phyloP scores from a whole-genome alignment of 2,113 vertebrate species.

The Rhegmatorhina hoffmannsi region DNA sequence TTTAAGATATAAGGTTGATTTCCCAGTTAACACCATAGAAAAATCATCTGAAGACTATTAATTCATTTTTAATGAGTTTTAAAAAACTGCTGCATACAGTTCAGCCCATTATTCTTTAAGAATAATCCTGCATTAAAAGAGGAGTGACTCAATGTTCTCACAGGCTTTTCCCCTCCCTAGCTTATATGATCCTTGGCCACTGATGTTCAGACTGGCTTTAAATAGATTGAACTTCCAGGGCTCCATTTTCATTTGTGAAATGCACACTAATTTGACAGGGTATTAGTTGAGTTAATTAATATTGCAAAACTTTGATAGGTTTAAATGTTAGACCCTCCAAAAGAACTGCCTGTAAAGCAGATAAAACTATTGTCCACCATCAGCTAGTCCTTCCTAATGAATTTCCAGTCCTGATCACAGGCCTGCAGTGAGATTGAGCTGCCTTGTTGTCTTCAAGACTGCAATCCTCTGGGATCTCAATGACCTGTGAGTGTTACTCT shows the following conservation, averaged over 20 bases:
- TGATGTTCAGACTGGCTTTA: background rate
- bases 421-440: background rate
- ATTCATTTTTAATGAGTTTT: background rate
- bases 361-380: background rate
- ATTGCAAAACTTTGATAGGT: background rate
- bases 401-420: background rate
- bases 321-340: background rate
- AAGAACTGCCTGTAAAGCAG: background rate
- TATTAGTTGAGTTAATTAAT: slow-evolving; percentile 38
- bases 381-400: background rate
- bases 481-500: background rate
- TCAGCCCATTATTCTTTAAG: background rate
- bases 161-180: background rate
- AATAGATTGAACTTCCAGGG: background rate
- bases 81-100: background rate
- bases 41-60: background rate
- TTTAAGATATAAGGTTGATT: background rate
- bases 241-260: background rate
- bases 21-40: background rate
- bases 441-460: background rate
- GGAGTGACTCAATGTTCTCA: background rate
- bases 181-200: background rate
- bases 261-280: background rate
- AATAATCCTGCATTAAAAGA: slow-evolving; percentile 7
- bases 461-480: background rate